phyloP scores from a whole-genome alignment of 2,797 vertebrate genomes.

The Loriculus beryllinus region DNA sequence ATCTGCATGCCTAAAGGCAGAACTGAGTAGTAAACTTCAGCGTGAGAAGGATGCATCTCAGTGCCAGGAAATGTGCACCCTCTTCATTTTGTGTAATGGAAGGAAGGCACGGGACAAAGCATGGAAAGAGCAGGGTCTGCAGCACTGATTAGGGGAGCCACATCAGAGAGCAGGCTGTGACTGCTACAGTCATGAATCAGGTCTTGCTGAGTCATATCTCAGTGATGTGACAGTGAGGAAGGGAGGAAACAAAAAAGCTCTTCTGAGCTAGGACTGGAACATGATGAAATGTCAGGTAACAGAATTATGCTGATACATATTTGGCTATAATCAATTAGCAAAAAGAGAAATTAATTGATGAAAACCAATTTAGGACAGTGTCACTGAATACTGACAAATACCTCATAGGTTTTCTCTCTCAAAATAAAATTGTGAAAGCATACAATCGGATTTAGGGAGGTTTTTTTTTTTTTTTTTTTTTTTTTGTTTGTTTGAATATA shows the following conservation, averaged over 20 bases:
- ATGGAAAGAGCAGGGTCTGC: rapidly evolving
- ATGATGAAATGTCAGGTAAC: neutral
- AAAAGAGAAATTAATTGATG: neutral
- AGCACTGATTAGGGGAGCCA: neutral
- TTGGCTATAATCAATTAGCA: neutral
- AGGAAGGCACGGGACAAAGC: neutral
- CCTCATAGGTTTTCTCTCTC: neutral
- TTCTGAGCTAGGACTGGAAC: neutral
- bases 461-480: neutral
- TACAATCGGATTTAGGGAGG: neutral
- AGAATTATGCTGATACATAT: neutral
- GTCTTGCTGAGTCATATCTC: neutral
- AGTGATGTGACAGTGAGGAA: neutral
- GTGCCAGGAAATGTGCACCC: neutral
- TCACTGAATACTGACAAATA: neutral
- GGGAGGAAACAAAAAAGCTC: neutral
- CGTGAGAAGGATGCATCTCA: neutral
- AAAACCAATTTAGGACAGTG: neutral
- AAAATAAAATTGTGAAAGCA: neutral
- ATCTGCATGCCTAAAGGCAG: neutral
- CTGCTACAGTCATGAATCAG: neutral
- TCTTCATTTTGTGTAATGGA: rapidly evolving
- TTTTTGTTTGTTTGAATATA: neutral
- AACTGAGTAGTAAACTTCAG: neutral
- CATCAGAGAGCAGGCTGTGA: rapidly evolving